A percentile compares a stretch with the other conserved stretches of the same genome.
These are phyloP conservation scores for Notechis scutatus DNA, from an alignment of 2,113 vertebrate genomes.

Conservation along the genomic window DNA sequence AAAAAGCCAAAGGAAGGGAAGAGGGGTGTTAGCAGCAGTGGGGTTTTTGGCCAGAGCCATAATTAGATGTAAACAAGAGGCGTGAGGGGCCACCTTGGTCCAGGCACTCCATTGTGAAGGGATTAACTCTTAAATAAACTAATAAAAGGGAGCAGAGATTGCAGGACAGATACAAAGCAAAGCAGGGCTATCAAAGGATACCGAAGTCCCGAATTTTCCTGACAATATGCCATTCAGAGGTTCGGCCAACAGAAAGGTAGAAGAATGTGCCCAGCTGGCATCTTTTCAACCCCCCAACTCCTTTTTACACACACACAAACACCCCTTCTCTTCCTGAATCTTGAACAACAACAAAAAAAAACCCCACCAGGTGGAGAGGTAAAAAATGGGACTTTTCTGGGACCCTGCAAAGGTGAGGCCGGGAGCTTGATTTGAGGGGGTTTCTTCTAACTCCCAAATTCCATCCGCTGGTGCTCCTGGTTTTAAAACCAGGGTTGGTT, in stretches of 20 bases:
- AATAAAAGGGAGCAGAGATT: conserved; percentile 61
- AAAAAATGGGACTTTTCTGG: not conserved
- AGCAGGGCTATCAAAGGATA: conserved; percentile 16
- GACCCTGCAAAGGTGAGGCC: no score
- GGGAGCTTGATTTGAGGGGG: no score
- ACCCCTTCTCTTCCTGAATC: not conserved
- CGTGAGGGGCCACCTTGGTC: conserved; percentile 57
- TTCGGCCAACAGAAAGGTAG: not conserved
- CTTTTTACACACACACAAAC: not conserved
- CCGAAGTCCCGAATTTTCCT: not conserved
- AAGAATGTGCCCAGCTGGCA: not conserved
- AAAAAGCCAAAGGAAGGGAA: not conserved
- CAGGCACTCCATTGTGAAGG: conserved; percentile 66
- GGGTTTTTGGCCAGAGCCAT: conserved; percentile 55
- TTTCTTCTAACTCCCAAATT: no score
- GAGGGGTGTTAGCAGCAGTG: conserved; percentile 40
- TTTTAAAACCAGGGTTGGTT: no score
- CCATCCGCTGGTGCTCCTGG: no score
- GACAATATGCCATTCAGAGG: not conserved
- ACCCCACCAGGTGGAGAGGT: not conserved
- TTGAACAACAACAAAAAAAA: no score
- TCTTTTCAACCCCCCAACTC: not conserved
- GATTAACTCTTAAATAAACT: conserved; percentile 79
- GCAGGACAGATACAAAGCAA: conserved; percentile 40
- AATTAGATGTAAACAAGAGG: conserved; percentile 80